Evolutionary conservation across 2,797 vertebrate species (phyloP).

Genomic region (Spinibarbus caldwelli): DNA sequence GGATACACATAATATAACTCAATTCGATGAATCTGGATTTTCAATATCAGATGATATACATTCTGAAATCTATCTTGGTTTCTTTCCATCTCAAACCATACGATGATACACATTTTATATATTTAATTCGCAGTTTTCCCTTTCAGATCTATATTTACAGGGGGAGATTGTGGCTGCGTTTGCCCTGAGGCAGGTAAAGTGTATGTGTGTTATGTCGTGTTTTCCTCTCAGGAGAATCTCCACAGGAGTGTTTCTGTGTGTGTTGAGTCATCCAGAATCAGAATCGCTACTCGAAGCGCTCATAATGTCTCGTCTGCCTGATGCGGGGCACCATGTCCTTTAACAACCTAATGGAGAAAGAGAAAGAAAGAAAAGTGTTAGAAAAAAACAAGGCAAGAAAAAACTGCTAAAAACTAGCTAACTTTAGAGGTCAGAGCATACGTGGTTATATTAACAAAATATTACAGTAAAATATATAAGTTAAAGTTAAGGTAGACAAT

Average conservation of each 20-base stretch:
- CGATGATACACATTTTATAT: background rate
- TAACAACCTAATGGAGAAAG: slow-evolving; percentile 82
- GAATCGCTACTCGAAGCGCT: slow-evolving; percentile 90
- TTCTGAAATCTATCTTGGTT: background rate
- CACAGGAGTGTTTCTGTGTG: background rate
- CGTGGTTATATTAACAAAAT: background rate
- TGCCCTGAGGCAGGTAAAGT: slow-evolving; percentile 30
- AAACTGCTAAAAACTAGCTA: too few relatives aligned
- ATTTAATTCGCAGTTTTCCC: background rate
- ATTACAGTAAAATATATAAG: background rate
- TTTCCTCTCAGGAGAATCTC: slow-evolving; percentile 58
- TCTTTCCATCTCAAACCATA: background rate
- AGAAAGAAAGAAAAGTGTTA: background rate
- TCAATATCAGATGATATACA: background rate
- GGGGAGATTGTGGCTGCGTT: slow-evolving; percentile 8
- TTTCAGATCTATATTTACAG: slow-evolving; percentile 15
- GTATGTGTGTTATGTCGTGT: slow-evolving; percentile 38
- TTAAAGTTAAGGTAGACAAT: background rate
- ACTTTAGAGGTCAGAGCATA: background rate
- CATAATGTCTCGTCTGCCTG: slow-evolving; percentile 92
- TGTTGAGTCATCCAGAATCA: background rate
- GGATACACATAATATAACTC: background rate
- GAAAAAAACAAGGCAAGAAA: background rate
- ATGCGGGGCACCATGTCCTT: slow-evolving; percentile 91
- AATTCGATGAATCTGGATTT: background rate